phyloP scores from a whole-genome alignment of 2,113 vertebrate genomes.

The Polypterus senegalus region DNA sequence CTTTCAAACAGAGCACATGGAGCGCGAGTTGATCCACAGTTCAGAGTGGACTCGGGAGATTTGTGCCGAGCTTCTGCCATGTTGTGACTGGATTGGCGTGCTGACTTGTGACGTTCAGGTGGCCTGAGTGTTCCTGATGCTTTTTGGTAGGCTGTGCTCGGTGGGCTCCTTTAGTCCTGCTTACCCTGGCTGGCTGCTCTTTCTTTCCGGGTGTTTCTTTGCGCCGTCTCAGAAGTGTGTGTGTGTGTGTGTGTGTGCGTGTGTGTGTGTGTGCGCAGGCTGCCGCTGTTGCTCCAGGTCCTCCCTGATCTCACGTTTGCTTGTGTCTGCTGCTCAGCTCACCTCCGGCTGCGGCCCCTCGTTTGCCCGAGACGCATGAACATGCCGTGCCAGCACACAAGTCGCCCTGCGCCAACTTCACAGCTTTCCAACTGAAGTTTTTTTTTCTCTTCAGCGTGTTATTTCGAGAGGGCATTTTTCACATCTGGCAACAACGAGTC shows the following conservation, averaged over 20 bases:
- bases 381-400: not conserved
- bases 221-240: too few relatives aligned
- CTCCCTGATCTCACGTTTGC: not conserved
- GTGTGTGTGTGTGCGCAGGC: not conserved
- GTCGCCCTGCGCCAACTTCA: not conserved
- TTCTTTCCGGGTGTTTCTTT: too few relatives aligned
- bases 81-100: too few relatives aligned
- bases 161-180: too few relatives aligned
- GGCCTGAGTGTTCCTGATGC: too few relatives aligned
- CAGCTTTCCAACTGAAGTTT: not conserved
- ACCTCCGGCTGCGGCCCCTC: not conserved
- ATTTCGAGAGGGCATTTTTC: not conserved
- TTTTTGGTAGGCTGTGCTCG: too few relatives aligned
- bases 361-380: not conserved
- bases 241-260: too few relatives aligned
- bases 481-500: not conserved
- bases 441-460: not conserved
- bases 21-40: too few relatives aligned
- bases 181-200: too few relatives aligned
- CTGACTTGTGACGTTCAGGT: too few relatives aligned
- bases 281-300: not conserved
- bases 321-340: not conserved
- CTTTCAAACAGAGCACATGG: not conserved
- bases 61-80: too few relatives aligned
- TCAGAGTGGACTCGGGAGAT: too few relatives aligned